Base-by-base conservation (phyloP, 2,113 vertebrate genomes). In the Serinus canaria region DNA sequence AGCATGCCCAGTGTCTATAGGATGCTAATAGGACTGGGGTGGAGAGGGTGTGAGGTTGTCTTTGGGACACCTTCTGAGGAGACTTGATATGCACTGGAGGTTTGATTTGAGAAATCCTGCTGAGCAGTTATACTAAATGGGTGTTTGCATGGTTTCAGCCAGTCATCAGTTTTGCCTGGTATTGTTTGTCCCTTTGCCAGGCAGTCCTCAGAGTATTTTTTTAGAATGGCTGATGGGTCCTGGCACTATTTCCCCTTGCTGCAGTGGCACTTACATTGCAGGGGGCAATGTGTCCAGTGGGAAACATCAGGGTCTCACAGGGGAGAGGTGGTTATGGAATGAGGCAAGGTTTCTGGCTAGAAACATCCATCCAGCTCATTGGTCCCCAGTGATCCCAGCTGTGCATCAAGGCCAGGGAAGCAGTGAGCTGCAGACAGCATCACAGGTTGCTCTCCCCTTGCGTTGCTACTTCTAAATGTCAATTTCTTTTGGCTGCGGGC, bases 311-410 rank as follows among this genome's bases (percentile, higher is more conserved):
- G 7, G 21, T 81, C 21, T 94, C 60, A 18, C 10, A 39, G 11
- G 27, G 21, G 23, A 86, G 46, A 69, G 16, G 3, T 64, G 55
- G 35, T 44, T 73, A 15, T 83, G 52, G 37, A 55, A 60, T n/a
- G 59, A 70, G 30, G 30, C 28, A 76, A 66, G 46, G 35, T 59
- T 43, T 78, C 50, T 43, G 68, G 70, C 74, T 69, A 11, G 70
- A 86, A 76, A 39, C 0, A 4, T 53, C 59, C 28, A 53, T 53
- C 55, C 37, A 62, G 37, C 17, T 73, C 0, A 0, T 25, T 74
- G 60, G 25, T 83, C 30, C 47, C 66, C 35, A 37, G 59, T 46
- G 55, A 78, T 77, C 33, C 60, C n/a, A 73, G 59, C 59, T 11
- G 2, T 53, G 37, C 50, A 24, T 66, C 15, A 20, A 69, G 53